Evolutionary conservation across 2,797 vertebrate genomes (phyloP), one percentile per base, ranked within the genome.

Genomic region (Allobates femoralis): DNA sequence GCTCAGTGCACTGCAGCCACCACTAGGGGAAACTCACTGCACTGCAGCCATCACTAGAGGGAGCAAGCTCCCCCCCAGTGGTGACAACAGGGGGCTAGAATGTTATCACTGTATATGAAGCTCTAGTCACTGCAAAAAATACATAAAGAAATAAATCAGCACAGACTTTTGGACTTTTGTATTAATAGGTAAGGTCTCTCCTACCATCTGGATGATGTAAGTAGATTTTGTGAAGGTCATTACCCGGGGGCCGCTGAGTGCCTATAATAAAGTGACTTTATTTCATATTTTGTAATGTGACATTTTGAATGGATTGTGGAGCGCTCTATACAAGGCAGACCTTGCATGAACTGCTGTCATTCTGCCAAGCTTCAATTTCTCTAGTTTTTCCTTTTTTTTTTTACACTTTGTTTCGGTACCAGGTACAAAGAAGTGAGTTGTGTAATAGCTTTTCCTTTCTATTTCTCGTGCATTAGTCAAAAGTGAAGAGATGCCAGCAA

Each of bases 231-330:
- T 21, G 7, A 26, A 6, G n/a, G 66, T 41, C 67, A 69, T 23
- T 69, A 32, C 16, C 30, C 64, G 28, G 1, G 21, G 32, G 23
- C 10, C 3, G 32, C 67, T 41, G 64, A 34, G 21, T 67, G 30
- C 4, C 30, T 19, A 69, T 37, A 23, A 6, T 37, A 19, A 69
- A 69, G 16, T 11, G 34, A 67, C 64, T 67, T 67, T 67, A 32
- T 69, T 37, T 69, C 34, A 69, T 37, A 23, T 69, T 69, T 69
- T 69, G 67, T 21, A 69, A 69, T 37, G 21, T 69, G 67, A 69
- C 32, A 69, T 69, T 69, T 69, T 34, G 8, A 69, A 18, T 37
- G 32, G 19, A 69, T 37, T 16, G 28, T 67, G 14, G 15, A 34
- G 66, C 7, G 66, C 66, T 37, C 32, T 69, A 41, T 41, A 69